Evolutionary conservation across 2,113 vertebrate species (phyloP), one percentile per base, ranked within the genome.

Genomic region (Sapajus apella): DNA sequence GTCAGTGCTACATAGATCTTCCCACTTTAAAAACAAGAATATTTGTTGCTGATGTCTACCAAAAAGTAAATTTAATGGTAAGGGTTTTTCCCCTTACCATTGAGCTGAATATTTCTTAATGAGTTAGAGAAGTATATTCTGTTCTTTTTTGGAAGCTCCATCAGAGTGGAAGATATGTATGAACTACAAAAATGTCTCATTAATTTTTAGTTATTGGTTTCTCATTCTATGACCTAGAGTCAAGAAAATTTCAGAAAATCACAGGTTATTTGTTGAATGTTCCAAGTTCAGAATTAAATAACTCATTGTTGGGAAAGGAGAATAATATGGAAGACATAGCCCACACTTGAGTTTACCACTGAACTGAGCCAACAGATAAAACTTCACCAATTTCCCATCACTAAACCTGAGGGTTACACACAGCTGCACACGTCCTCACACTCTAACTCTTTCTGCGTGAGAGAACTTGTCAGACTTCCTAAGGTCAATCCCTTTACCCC

Each of bases 201-300:
- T 87, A 77, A 94, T 91, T 90, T 92, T 61, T 56, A 76, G n/a
- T 66, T 81, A 43, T 20, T 72, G 5, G 6, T 77, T 95, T 94
- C 43, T 95, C n/a, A 55, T 72, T 85, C 45, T 88, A 18, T 43
- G 55, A 75, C 16, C 4, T 21, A 94, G 35, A 27, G 25, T 88
- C 77, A 76, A 32, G n/a, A 84, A 70, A 70, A 61, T 21, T 58
- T 91, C 18, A 75, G 76, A 93, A 86, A 96, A 95, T 16, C 30
- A 32, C 18, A 84, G 23, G 16, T 76, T 87, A 83, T 93, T 96
- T 87, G 43, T 82, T 87, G 79, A 94, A 5, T 70, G 30, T 56
- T 79, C 50, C 72, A 85, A 58, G 8, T 32, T 12, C 17, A 56
- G 52, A 64, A 47, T 91, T 94, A 61, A 94, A 30, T 82, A 35